phyloP scores from a whole-genome alignment of 2,113 vertebrate species.

The Pluvianellus socialis region DNA sequence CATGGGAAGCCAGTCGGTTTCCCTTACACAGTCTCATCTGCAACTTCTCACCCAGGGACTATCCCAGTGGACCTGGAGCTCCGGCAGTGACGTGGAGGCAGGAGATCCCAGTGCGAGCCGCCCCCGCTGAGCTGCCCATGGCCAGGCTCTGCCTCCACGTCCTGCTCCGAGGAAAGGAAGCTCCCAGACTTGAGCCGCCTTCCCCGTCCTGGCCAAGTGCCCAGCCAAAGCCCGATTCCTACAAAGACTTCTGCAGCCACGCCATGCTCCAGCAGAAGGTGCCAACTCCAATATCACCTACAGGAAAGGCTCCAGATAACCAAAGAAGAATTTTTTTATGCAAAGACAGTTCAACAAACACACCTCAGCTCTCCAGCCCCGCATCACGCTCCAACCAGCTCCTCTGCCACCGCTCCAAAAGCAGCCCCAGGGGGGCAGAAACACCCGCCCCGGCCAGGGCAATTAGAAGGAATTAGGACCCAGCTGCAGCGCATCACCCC shows the following conservation, averaged over 20 bases:
- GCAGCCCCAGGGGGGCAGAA: neutral
- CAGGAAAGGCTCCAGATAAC: neutral
- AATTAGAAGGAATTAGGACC: fast-evolving
- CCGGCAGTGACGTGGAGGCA: fast-evolving
- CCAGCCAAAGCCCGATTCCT: fast-evolving
- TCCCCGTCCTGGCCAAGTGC: neutral
- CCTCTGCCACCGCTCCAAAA: fast-evolving
- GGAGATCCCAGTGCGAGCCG: fast-evolving
- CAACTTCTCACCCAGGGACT: fast-evolving
- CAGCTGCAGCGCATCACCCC: neutral
- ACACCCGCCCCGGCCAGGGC: neutral
- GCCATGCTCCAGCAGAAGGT: neutral
- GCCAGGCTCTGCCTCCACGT: neutral
- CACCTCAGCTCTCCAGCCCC: neutral
- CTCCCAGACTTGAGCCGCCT: neutral
- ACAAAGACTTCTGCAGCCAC: fast-evolving
- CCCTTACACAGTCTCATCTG: neutral
- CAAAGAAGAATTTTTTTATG: neutral
- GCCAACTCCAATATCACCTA: fast-evolving
- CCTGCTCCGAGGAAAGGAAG: neutral
- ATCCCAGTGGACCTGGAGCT: fast-evolving
- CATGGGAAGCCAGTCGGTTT: fast-evolving
- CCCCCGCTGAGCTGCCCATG: no score
- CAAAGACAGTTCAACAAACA: neutral
- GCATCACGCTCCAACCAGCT: fast-evolving